These are phyloP conservation scores for Enteromius thamalakanensis DNA, from an alignment of 2,797 vertebrate species.

Conservation along the genomic window DNA sequence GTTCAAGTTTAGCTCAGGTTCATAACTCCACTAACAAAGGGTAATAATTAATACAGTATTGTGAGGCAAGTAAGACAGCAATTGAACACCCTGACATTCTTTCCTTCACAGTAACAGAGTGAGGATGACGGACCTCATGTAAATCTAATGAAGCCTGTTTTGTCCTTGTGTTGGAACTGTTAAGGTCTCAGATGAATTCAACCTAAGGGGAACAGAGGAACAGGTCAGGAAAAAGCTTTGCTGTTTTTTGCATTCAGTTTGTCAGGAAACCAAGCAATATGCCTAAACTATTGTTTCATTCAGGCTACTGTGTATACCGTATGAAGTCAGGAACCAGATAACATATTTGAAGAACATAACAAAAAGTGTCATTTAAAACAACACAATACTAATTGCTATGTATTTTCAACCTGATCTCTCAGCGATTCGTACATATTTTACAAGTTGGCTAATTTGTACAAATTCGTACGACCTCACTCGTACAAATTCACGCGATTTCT, in stretches of 20 bases:
- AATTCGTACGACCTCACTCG: no score
- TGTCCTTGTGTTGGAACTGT: background rate
- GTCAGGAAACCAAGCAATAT: background rate
- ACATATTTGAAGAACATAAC: background rate
- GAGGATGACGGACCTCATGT: background rate
- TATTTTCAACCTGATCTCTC: background rate
- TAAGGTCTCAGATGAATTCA: background rate
- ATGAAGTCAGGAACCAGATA: background rate
- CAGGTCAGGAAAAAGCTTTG: background rate
- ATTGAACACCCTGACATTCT: slow-evolving; percentile 32
- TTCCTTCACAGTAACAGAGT: background rate
- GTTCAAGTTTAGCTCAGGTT: slow-evolving; percentile 34
- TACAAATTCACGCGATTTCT: no score
- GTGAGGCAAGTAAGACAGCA: slow-evolving; percentile 72
- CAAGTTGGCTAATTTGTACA: no score
- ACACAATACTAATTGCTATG: background rate
- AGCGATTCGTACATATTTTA: no score
- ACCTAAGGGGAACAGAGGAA: background rate
- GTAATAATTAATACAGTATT: slow-evolving; percentile 74
- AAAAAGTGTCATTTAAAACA: background rate
- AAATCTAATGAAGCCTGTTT: background rate
- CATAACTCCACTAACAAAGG: slow-evolving; percentile 38
- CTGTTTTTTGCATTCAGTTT: background rate
- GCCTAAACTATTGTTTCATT: no score
- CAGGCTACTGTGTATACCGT: no score